Base-by-base conservation (phyloP, 2,113 vertebrate genomes). In the Talpa occidentalis region DNA sequence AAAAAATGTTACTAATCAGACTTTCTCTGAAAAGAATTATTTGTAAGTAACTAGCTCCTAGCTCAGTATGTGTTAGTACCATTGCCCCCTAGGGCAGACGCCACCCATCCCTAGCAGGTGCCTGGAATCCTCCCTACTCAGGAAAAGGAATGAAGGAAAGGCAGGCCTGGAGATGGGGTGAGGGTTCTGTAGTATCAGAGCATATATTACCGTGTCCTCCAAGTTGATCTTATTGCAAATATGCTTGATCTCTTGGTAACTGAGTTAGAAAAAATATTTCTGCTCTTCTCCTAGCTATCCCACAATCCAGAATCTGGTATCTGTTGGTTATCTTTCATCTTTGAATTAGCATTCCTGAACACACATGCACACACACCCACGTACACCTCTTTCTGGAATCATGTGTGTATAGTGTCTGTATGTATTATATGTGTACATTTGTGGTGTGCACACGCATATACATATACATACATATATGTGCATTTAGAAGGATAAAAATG, bases 171-270 rank as follows among this genome's bases (percentile, higher is more conserved):
- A 8, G 12, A n/a, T 5, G 22, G 26, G 35, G 6, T 10, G 22
- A 56, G 17, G 16, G 64, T 78, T 56, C 24, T 72, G 4, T 78
- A 30, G 28, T 40, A 78, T 91, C 22, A 35, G 35, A 40, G 17
- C 35, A 37, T 14, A 26, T 2, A 7, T 8, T 49, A 16, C 66
- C 32, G n/a, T 26, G 44, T 54, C 37, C 10, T 70, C 21, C 10
- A 35, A n/a, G 17, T 9, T 78, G 64, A 86, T 78, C 66, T 89
- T 67, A 47, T 64, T 96, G 28, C 78, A 76, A 59, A 70, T 70
- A 40, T 7, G 11, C 7, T n/a, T 52, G 54, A 16, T n/a, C 12
- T 91, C 3, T 54, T 30, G 24, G 19, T 11, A 6, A 15, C 21
- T 73, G 42, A 76, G 37, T 60, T 47, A 8, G 19, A 21, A 37